A percentile compares a stretch with the other conserved stretches of the same genome.
Conservation (phyloP, 2,797 vertebrate genomes). For the Helarctos malayanus region DNA sequence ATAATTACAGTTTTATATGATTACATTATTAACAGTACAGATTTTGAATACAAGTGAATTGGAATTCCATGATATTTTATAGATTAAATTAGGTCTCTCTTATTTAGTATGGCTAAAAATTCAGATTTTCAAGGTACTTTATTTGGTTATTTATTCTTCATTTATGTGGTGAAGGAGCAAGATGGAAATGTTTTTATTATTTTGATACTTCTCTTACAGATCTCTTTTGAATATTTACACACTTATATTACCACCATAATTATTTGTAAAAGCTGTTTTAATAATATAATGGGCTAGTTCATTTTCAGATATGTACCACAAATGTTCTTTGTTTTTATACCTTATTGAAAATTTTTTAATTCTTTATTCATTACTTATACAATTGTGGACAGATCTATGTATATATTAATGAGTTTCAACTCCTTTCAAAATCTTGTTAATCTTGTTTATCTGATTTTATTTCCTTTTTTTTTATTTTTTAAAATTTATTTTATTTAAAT, state of each 20-base stretch:
- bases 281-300: neutral
- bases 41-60: slow-evolving; percentile 48
- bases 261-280: slow-evolving; percentile 39
- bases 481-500: neutral
- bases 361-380: slow-evolving; percentile 4
- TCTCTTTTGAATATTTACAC: slow-evolving; percentile 43
- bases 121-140: slow-evolving; percentile 28
- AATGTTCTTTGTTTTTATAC: slow-evolving; percentile 17
- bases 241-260: neutral
- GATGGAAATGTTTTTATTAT: slow-evolving; percentile 32
- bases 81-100: neutral
- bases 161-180: slow-evolving; percentile 10
- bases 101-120: slow-evolving; percentile 7
- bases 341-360: slow-evolving; percentile 24
- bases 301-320: neutral
- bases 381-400: neutral
- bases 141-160: slow-evolving; percentile 20
- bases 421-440: slow-evolving; percentile 5
- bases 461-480: neutral
- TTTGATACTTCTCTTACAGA: slow-evolving; percentile 46
- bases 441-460: neutral
- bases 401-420: neutral
- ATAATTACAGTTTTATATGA: slow-evolving; percentile 51
- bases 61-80: slow-evolving; percentile 26
- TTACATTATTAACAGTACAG: slow-evolving; percentile 13